Evolutionary conservation across 2,113 vertebrate genomes (phyloP).

Genomic region (Actinemys pallida): DNA sequence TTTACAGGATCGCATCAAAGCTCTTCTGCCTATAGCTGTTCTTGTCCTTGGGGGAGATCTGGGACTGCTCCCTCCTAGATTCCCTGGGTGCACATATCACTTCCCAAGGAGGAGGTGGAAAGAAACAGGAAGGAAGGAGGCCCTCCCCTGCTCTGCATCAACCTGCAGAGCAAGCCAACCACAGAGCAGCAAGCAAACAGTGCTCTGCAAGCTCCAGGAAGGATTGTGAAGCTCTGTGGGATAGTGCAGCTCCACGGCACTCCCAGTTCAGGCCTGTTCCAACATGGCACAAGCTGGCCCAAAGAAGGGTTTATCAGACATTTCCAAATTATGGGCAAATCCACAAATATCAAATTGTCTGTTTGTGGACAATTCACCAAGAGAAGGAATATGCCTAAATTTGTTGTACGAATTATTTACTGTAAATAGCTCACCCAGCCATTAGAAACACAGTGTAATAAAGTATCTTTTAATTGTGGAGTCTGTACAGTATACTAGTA

Average conservation of each 20-base stretch:
- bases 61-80: background rate
- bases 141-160: background rate
- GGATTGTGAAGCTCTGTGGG: background rate
- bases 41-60: background rate
- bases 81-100: background rate
- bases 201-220: background rate
- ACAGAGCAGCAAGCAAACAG: background rate
- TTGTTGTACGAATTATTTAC: background rate
- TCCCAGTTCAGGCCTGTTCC: background rate
- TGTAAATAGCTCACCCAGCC: background rate
- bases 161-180: background rate
- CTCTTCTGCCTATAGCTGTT: background rate
- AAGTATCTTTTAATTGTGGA: background rate
- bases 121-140: background rate
- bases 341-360: rapidly evolving
- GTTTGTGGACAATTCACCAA: background rate
- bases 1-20: background rate
- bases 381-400: background rate
- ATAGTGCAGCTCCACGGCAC: background rate
- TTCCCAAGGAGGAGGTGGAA: background rate
- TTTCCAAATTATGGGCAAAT: background rate
- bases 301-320: background rate
- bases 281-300: background rate
- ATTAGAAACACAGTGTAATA: background rate
- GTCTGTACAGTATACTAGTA: background rate